Conservation (phyloP, 2,797 vertebrate species). For the Cottoperca gobio region DNA sequence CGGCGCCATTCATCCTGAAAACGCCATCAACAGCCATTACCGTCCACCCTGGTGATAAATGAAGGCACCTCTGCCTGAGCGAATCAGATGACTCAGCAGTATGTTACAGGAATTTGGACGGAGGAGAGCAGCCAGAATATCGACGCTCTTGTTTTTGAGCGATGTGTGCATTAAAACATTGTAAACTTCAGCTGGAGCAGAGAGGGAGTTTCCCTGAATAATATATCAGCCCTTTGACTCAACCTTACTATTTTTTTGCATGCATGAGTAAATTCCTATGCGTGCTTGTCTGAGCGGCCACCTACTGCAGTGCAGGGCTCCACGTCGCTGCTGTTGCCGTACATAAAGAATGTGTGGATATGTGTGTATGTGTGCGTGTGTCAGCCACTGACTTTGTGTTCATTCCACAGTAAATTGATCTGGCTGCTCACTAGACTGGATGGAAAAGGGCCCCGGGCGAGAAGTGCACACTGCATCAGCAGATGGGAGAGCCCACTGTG, state of each 20-base stretch:
- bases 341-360: slow-evolving; percentile 65
- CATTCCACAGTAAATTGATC: slow-evolving; percentile 88
- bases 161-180: slow-evolving; percentile 40
- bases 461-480: slow-evolving; percentile 79
- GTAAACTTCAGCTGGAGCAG: slow-evolving; percentile 37
- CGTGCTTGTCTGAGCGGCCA: slow-evolving; percentile 47
- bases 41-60: slow-evolving; percentile 30
- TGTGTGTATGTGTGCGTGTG: slow-evolving; percentile 44
- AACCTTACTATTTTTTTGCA: slow-evolving; percentile 57
- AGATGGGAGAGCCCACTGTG: slow-evolving; percentile 89
- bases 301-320: slow-evolving; percentile 63
- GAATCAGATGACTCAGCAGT: slow-evolving; percentile 66
- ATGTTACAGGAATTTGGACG: slow-evolving; percentile 34
- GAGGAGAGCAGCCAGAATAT: slow-evolving; percentile 22
- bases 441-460: slow-evolving; percentile 86
- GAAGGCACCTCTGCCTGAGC: slow-evolving; percentile 25
- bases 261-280: slow-evolving; percentile 75
- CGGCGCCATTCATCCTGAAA: slow-evolving; percentile 42
- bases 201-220: slow-evolving; percentile 71
- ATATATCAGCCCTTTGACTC: slow-evolving; percentile 63
- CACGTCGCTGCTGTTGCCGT: slow-evolving; percentile 52
- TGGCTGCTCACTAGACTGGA: slow-evolving; percentile 91
- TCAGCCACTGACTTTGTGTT: slow-evolving; percentile 76
- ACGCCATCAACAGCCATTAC: slow-evolving; percentile 32
- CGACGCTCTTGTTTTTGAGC: slow-evolving; percentile 9